Conservation (phyloP, 2,797 vertebrate genomes). For the Gallinago stenura region DNA sequence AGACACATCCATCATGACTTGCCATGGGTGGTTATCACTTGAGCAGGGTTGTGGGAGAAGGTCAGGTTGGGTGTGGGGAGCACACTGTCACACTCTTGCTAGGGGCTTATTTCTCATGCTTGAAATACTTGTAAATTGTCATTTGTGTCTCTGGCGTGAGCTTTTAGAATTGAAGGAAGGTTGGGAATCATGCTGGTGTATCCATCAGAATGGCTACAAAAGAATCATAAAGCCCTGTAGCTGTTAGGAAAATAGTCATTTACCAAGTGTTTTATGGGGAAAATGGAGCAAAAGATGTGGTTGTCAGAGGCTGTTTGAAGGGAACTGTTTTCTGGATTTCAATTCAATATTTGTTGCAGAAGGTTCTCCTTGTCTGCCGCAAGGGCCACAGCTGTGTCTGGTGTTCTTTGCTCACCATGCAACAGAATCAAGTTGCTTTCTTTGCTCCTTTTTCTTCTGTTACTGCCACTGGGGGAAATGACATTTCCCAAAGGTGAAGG, state of each 20-base stretch:
- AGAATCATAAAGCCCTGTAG: background rate
- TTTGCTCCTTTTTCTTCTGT: background rate
- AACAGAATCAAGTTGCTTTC: background rate
- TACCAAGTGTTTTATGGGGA: background rate
- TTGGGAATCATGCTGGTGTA: background rate
- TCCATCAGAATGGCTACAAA: background rate
- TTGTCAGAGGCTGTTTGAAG: background rate
- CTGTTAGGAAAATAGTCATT: background rate
- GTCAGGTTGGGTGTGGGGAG: background rate
- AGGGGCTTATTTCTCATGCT: background rate
- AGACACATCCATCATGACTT: background rate
- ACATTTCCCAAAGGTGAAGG: background rate
- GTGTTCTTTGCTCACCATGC: background rate
- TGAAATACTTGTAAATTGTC: background rate
- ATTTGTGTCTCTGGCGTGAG: background rate
- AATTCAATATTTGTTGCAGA: background rate
- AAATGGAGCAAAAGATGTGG: background rate
- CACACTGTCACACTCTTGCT: background rate
- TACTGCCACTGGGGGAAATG: background rate
- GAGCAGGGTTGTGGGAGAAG: background rate
- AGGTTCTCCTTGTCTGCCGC: background rate
- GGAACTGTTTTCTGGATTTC: background rate
- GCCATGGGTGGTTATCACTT: background rate
- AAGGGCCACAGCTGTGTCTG: background rate
- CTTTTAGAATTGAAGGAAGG: background rate